A percentile compares a stretch with the other conserved stretches of the same genome.
Conservation (phyloP, 2,888 invertebrate genomes). For the Anarsia innoxiella region DNA sequence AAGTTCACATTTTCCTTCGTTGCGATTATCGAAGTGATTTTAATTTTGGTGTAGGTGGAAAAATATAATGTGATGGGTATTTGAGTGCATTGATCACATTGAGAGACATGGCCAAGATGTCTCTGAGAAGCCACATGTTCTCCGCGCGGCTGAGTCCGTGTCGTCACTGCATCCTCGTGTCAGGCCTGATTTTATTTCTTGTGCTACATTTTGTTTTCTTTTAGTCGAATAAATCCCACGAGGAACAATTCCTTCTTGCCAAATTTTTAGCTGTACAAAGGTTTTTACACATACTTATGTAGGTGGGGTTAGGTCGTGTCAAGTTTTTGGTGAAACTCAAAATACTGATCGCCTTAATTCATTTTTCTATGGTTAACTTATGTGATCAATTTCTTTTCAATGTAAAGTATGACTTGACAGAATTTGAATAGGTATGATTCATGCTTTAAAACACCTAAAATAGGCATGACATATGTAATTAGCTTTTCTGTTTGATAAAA, state of each 20-base stretch:
- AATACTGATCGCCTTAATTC: conserved; percentile 18
- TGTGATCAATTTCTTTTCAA: conserved; percentile 5
- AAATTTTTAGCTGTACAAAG: conserved; percentile 10
- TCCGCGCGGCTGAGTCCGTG: conserved; percentile 39
- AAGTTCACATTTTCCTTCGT: conserved; percentile 34
- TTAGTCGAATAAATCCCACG: conserved; percentile 1
- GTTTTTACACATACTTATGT: conserved; percentile 20
- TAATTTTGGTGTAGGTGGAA: conserved; percentile 31
- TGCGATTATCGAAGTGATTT: conserved; percentile 27
- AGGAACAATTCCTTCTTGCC: not conserved
- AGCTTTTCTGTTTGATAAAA: not conserved
- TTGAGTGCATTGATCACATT: conserved; percentile 33
- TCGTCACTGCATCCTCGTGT: conserved; percentile 29
- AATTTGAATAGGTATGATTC: conserved; percentile 20
- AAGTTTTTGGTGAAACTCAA: conserved; percentile 22
- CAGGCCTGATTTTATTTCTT: conserved; percentile 31
- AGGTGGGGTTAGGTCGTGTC: conserved; percentile 59
- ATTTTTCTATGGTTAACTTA: not conserved
- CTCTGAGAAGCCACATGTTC: conserved; percentile 66
- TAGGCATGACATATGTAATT: conserved; percentile 9
- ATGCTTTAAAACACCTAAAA: conserved; percentile 7
- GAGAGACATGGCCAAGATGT: conserved; percentile 58
- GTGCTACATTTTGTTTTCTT: conserved; percentile 21
- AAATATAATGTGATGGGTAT: conserved; percentile 38
- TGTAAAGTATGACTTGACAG: conserved; percentile 24